phyloP scores from a whole-genome alignment of 2,113 vertebrate species.

The Lanius ludovicianus region DNA sequence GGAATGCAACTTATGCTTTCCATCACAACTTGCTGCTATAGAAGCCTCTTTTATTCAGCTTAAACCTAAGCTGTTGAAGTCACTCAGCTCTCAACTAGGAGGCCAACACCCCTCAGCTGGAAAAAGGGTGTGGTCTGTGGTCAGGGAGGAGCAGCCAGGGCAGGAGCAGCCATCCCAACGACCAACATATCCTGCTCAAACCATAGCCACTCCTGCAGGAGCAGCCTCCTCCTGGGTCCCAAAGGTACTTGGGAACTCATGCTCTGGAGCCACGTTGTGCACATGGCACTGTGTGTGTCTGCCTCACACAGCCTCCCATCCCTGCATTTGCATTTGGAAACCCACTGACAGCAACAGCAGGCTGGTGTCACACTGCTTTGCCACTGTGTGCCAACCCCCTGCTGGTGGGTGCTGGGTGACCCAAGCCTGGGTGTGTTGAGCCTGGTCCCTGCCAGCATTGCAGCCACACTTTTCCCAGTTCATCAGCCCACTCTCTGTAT shows the following conservation, averaged over 20 bases:
- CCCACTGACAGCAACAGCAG: accelerated
- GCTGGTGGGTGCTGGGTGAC: accelerated
- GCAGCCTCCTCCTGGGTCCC: not conserved
- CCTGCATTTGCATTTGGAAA: not conserved
- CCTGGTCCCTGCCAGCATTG: not conserved
- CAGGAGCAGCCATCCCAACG: not conserved
- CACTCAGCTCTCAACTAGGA: not conserved
- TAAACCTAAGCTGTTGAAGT: not conserved
- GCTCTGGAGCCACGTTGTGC: accelerated
- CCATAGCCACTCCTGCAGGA: not conserved
- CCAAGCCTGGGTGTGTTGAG: not conserved
- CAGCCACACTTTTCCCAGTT: not conserved
- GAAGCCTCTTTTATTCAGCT: conserved; percentile 4
- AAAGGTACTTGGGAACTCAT: not conserved
- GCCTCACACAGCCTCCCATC: not conserved
- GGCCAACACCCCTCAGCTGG: not conserved
- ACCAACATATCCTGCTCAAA: not conserved
- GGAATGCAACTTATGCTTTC: not conserved
- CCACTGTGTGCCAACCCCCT: accelerated
- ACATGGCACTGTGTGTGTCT: accelerated
- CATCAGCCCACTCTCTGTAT: not conserved
- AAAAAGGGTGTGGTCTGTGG: not conserved
- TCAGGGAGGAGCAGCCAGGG: not conserved
- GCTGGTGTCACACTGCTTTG: not conserved
- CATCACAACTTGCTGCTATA: not conserved